These are phyloP conservation scores for Eretmocerus hayati DNA, from an alignment of 2,888 invertebrate genomes.

Conservation along the genomic window DNA sequence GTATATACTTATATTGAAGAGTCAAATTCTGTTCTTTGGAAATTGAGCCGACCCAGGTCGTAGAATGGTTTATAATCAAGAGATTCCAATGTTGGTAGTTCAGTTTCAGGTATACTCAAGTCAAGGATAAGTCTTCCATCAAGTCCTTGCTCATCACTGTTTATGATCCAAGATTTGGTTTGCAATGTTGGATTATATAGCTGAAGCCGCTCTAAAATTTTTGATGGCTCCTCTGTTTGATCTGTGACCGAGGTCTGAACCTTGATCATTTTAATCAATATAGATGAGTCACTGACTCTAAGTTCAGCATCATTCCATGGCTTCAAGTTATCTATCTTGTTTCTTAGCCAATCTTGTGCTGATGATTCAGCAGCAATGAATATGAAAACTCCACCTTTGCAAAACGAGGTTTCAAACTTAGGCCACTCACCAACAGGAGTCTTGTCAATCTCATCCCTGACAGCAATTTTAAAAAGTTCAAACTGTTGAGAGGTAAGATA, in stretches of 20 bases:
- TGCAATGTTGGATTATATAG: background rate
- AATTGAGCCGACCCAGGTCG: background rate
- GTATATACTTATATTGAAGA: no score
- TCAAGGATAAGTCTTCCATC: background rate
- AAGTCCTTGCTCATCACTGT: background rate
- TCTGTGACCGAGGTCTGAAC: background rate
- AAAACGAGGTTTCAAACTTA: background rate
- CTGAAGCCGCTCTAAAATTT: background rate
- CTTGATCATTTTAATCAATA: background rate
- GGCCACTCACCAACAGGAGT: background rate
- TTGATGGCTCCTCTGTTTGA: background rate
- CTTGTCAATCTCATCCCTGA: background rate
- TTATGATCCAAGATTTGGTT: background rate
- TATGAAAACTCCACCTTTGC: background rate
- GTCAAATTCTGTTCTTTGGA: no score
- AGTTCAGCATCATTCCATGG: background rate
- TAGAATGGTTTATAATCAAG: background rate
- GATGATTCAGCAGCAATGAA: background rate
- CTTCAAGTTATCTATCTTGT: background rate
- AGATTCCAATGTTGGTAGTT: background rate
- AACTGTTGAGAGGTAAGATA: background rate
- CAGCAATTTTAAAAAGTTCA: background rate
- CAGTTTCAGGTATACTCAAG: background rate
- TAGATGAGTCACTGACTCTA: background rate
- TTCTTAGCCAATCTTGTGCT: background rate